Evolutionary conservation across 2,113 vertebrate species (phyloP).

Genomic region (Nyctibius bracteatus): DNA sequence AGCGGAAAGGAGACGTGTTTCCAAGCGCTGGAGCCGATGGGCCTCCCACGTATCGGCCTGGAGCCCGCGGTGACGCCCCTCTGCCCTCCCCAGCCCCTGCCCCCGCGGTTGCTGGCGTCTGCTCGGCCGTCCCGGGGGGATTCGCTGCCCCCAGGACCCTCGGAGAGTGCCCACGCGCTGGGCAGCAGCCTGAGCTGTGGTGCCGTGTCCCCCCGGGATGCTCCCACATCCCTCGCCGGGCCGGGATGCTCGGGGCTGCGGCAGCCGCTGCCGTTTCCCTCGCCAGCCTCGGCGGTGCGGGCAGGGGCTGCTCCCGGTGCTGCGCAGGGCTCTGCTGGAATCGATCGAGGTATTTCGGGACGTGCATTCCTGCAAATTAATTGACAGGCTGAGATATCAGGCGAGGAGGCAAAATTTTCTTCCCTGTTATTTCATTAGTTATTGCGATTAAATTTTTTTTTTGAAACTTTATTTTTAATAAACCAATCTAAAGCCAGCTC

Average conservation of each 20-base stretch:
- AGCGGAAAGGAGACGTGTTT: neutral
- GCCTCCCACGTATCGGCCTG: fast-evolving
- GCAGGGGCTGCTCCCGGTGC: neutral
- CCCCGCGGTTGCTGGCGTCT: neutral
- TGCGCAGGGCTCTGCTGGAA: neutral
- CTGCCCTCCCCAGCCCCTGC: neutral
- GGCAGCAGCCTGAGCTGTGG: fast-evolving
- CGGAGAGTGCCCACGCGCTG: fast-evolving
- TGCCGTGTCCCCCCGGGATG: fast-evolving
- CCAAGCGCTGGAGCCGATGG: neutral
- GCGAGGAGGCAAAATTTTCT: neutral
- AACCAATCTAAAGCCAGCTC: neutral
- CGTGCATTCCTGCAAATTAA: neutral
- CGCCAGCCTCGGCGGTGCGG: fast-evolving
- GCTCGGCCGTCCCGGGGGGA: fast-evolving
- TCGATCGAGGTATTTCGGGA: slow-evolving; percentile 2
- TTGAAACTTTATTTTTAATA: neutral
- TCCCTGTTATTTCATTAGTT: neutral
- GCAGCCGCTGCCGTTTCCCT: neutral
- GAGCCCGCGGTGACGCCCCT: fast-evolving
- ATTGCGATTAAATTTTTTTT: neutral
- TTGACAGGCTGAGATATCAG: slow-evolving; percentile 5
- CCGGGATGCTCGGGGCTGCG: neutral
- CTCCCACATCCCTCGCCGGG: neutral
- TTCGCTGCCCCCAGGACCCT: neutral